Percentiles rank a stretch among this genome's conserved stretches.
Evolutionary conservation across 1,140 invertebrate species (phyloP).

Genomic region (Drosophila kurseongensis): DNA sequence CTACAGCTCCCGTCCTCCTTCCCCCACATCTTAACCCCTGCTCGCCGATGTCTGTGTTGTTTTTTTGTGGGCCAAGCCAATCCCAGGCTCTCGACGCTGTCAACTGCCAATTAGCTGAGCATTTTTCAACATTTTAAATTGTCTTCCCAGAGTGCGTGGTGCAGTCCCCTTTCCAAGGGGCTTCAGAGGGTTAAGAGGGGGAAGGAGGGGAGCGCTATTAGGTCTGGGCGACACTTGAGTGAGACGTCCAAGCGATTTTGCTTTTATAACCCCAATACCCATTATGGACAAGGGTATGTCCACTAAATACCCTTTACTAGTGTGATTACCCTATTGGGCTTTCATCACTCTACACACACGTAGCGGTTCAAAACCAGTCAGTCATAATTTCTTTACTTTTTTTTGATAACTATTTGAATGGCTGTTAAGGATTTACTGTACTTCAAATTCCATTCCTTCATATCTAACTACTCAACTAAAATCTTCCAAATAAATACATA

Average conservation of each 20-base stretch:
- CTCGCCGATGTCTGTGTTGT: conserved; percentile 17
- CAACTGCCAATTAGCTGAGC: conserved; percentile 80
- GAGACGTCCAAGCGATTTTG: conserved; percentile 63
- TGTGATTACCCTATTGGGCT: too few relatives aligned
- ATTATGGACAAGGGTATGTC: conserved; percentile 23
- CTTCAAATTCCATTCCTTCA: background rate
- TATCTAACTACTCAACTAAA: conserved; percentile 12
- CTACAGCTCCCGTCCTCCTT: conserved; percentile 13
- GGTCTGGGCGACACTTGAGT: conserved; percentile 61
- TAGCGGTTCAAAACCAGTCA: background rate
- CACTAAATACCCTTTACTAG: background rate
- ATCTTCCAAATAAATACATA: conserved; percentile 20
- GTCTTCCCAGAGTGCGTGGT: conserved; percentile 72
- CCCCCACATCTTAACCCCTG: conserved; percentile 13
- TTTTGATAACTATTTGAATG: background rate
- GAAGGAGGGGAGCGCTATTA: conserved; percentile 8
- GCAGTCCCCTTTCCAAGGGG: conserved; percentile 12
- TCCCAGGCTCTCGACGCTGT: conserved; percentile 69
- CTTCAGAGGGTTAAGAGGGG: conserved; percentile 3
- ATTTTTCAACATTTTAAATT: conserved; percentile 82
- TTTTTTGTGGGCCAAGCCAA: conserved; percentile 51
- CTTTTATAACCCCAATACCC: conserved; percentile 53
- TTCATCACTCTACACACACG: too few relatives aligned
- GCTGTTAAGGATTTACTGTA: background rate
- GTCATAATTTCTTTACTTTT: background rate